These are phyloP conservation scores for Anadara kagoshimensis DNA, from an alignment of 1,140 invertebrate genomes.

Conservation along the genomic window DNA sequence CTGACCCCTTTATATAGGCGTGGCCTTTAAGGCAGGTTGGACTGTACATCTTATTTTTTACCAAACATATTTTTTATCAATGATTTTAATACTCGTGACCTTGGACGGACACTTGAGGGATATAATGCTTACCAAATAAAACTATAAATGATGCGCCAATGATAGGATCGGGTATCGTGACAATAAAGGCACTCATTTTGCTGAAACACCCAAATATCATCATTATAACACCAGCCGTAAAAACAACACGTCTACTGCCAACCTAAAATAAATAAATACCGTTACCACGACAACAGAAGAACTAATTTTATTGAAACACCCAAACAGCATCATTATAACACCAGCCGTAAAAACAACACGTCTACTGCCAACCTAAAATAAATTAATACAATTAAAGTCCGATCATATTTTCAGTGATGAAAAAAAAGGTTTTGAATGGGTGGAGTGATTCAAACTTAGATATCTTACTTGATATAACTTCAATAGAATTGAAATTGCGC, in stretches of 20 bases:
- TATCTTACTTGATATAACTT: too few species aligned
- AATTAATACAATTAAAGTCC: too few species aligned
- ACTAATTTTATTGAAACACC: constrained; percentile 84
- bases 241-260: constrained; percentile 87
- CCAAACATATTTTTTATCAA: too few species aligned
- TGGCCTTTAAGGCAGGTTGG: too few species aligned
- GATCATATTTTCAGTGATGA: too few species aligned
- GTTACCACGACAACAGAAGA: constrained; percentile 91
- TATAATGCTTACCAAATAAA: constrained; percentile 80
- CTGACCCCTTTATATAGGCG: too few species aligned
- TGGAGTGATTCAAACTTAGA: too few species aligned
- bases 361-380: constrained; percentile 83
- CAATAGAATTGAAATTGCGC: too few species aligned
- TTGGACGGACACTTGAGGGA: too few species aligned
- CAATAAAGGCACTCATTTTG: constrained; percentile 87
- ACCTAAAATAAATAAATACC: constrained; percentile 84
- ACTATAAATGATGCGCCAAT: constrained; percentile 91
- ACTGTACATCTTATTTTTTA: too few species aligned
- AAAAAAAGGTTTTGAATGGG: too few species aligned
- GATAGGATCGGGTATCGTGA: constrained; percentile 90
- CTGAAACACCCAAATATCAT: constrained; percentile 80
- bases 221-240: constrained; percentile 86
- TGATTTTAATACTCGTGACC: too few species aligned
- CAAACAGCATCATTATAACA: constrained; percentile 80
- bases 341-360: constrained; percentile 89